phyloP scores from a whole-genome alignment of 2,797 vertebrate genomes.

The Falco rusticolus region DNA sequence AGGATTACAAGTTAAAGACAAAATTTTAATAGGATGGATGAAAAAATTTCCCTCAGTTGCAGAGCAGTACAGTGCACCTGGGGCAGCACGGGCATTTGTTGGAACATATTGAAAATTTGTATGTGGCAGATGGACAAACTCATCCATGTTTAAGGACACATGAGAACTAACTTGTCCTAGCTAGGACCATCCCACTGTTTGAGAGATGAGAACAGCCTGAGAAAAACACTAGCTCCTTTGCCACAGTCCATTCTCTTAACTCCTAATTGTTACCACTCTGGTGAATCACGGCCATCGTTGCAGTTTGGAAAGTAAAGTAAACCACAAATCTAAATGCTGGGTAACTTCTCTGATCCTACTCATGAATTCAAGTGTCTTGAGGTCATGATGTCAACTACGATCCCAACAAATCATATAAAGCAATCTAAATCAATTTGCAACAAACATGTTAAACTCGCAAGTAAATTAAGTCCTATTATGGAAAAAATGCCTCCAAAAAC shows the following conservation, averaged over 20 bases:
- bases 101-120: constrained; percentile 41
- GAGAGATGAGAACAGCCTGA: background rate
- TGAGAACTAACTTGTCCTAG: background rate
- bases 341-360: background rate
- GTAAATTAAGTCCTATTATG: background rate
- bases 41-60: background rate
- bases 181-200: background rate
- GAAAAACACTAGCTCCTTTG: background rate
- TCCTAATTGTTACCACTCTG: background rate
- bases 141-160: background rate
- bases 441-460: background rate
- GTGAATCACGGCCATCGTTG: background rate
- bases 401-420: background rate
- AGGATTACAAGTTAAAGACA: background rate
- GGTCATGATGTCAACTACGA: background rate
- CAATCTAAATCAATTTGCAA: background rate
- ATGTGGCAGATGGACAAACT: constrained; percentile 22
- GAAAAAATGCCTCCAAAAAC: background rate
- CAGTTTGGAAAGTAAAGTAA: background rate
- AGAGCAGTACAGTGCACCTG: background rate
- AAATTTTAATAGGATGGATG: background rate
- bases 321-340: background rate
- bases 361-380: background rate
- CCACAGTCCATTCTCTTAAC: background rate
- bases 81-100: constrained; percentile 3